Percentiles rank a stretch among this genome's conserved stretches.
phyloP scores from a whole-genome alignment of 2,888 invertebrate species.

The Rhagonycha lutea region DNA sequence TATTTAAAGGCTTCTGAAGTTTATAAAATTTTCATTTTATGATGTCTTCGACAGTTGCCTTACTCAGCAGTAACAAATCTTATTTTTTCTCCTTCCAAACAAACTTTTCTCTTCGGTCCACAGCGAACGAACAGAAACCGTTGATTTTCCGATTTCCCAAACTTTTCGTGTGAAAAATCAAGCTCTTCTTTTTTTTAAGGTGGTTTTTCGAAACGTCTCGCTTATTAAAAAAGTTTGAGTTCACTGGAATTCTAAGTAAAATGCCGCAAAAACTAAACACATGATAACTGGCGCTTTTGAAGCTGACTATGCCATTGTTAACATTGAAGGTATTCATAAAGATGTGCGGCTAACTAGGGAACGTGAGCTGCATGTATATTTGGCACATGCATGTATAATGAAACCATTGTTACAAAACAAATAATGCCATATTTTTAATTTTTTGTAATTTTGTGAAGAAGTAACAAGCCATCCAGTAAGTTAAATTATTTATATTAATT shows the following conservation, averaged over 20 bases:
- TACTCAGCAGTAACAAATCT: constrained; percentile 11
- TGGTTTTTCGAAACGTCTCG: neutral
- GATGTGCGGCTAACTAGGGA: constrained; percentile 50
- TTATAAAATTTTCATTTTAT: constrained; percentile 39
- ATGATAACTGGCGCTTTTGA: constrained; percentile 48
- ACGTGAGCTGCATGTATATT: constrained; percentile 50
- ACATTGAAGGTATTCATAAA: constrained; percentile 50
- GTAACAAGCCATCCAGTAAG: neutral
- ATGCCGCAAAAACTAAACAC: constrained; percentile 44
- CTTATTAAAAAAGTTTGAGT: constrained; percentile 27
- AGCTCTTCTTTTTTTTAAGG: neutral
- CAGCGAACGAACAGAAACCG: neutral
- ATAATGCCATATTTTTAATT: constrained; percentile 49
- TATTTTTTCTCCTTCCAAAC: neutral
- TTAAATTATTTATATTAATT: neutral
- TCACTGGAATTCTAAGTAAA: constrained; percentile 36
- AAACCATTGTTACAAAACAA: constrained; percentile 51
- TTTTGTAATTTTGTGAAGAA: constrained; percentile 6
- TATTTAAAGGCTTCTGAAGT: constrained; percentile 27
- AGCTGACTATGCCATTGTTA: constrained; percentile 49
- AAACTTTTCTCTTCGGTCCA: neutral
- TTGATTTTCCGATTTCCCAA: neutral
- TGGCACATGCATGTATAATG: constrained; percentile 48
- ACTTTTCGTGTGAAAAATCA: neutral
- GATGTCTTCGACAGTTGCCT: constrained; percentile 16